Base-by-base conservation (phyloP, 2,797 vertebrate genomes). In the Pagetopsis macropterus region DNA sequence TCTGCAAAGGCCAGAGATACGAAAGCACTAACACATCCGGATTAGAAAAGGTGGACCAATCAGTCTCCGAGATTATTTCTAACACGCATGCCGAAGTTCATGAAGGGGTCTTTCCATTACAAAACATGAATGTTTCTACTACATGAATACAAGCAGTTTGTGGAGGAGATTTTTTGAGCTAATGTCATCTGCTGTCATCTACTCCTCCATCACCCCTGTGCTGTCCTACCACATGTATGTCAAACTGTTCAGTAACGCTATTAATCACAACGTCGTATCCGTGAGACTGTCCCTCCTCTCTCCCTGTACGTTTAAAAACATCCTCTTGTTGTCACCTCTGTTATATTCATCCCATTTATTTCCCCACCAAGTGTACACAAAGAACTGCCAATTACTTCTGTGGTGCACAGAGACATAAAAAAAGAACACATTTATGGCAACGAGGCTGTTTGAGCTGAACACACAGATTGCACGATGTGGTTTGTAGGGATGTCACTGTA, bases 401-500 rank as follows among this genome's bases (percentile, higher is more conserved):
- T 21, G 70, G 66, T 61, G 23, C 16, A 85, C 43, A 83, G 73
- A 91, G 86, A 91, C 59, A 88, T 84, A 57, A 59, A 57, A 59
- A 79, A 86, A 60, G 79, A 62, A 79, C 86, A 58, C 78, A 87
- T 90, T 84, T 87, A 88, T 62, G 59, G 79, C 78, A 62, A 74
- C 72, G 81, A 59, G 83, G 72, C 83, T 45, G 74, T 83, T 93
- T 84, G 81, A 84, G 52, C 77, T 83, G 82, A 88, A 85, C 83
- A 87, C 23, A 46, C 65, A 41, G 76, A 87, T 75, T 84, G 79
- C 84, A 81, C 84, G 79, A 79, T 68, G 15, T n/a, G 33, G 82
- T 77, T 90, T 87, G 84, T 37, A 82, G 86, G 92, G 89, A 92
- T 86, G 80, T 72, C 85, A 82, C 80, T 60, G 61, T 80, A 81